Evolutionary conservation across 2,888 invertebrate species (phyloP).

Genomic region (Pollenia labialis): DNA sequence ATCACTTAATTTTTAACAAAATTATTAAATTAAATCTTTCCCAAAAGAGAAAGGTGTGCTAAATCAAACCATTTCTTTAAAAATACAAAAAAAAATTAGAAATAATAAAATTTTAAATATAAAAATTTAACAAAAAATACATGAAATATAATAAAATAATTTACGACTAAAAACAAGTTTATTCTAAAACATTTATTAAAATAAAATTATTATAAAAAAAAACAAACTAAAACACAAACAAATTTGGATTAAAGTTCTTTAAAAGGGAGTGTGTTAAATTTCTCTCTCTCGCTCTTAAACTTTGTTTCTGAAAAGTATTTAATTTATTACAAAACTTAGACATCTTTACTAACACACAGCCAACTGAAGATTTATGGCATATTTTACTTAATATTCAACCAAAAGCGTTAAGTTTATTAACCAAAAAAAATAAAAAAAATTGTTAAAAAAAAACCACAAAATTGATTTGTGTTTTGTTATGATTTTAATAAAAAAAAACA

Average conservation of each 20-base stretch:
- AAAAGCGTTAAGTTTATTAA: slow-evolving; percentile 6
- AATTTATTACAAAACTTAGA: too few species aligned
- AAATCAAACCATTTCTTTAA: neutral
- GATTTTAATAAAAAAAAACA: neutral
- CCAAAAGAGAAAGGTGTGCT: neutral
- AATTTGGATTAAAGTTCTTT: neutral
- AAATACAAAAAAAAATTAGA: neutral
- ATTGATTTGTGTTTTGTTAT: slow-evolving; percentile 11
- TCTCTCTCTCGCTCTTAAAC: neutral
- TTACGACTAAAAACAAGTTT: slow-evolving; percentile 23
- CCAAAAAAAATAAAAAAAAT: neutral
- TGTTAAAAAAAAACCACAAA: neutral
- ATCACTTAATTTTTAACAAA: slow-evolving; percentile 48
- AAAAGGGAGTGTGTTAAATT: neutral
- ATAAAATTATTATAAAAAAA: neutral
- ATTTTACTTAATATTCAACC: neutral
- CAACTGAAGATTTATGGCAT: neutral
- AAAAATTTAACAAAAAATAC: neutral
- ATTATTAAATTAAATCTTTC: slow-evolving; percentile 52
- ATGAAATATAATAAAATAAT: neutral
- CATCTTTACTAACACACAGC: too few species aligned
- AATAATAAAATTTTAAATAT: too few species aligned
- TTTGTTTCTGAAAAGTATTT: neutral
- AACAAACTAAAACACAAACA: neutral
- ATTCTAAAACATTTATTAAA: neutral